These are phyloP conservation scores for Macrophya alboannulata DNA, from an alignment of 2,888 invertebrate genomes.

Conservation along the genomic window DNA sequence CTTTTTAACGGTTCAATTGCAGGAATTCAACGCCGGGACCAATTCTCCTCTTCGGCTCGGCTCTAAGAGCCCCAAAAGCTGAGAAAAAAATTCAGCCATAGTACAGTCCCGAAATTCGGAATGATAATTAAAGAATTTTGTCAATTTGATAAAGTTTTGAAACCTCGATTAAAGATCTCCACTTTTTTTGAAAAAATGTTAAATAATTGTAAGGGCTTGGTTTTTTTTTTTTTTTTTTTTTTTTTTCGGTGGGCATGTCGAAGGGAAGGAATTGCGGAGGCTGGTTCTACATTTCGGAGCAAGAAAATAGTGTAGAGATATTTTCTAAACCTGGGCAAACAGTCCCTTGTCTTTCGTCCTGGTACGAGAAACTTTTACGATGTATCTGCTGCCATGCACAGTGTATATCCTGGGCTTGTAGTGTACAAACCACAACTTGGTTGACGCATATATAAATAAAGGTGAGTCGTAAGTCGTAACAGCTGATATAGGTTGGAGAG, in stretches of 20 bases:
- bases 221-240: neutral
- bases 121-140: neutral
- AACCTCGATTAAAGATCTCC: neutral
- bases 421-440: neutral
- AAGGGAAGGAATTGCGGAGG: neutral
- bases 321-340: neutral
- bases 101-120: neutral
- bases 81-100: neutral
- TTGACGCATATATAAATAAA: constrained; percentile 24
- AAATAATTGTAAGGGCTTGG: no score
- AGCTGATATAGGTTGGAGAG: constrained; percentile 21
- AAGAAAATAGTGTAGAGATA: neutral
- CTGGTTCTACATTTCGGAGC: neutral
- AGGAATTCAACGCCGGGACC: no score
- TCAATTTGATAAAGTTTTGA: neutral
- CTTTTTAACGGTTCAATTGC: neutral
- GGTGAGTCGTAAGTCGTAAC: constrained; percentile 34
- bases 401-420: neutral
- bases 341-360: neutral
- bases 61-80: neutral
- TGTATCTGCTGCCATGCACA: neutral
- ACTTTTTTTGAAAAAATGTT: no score
- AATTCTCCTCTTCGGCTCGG: no score
- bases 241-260: neutral
- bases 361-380: neutral